phyloP scores from a whole-genome alignment of 2,797 vertebrate genomes.

The Rallus crepitans region DNA sequence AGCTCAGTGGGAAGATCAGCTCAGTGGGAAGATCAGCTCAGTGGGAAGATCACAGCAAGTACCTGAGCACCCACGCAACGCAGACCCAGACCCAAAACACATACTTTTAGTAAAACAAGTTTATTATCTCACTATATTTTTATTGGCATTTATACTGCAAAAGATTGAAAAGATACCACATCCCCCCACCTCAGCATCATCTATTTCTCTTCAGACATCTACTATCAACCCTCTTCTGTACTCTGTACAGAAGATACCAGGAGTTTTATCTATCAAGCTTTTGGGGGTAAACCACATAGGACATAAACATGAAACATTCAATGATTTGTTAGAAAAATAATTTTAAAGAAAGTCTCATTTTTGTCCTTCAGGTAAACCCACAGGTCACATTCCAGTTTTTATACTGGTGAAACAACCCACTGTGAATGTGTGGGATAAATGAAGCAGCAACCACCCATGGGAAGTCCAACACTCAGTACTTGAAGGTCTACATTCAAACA shows the following conservation, averaged over 20 bases:
- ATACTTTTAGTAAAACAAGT: background rate
- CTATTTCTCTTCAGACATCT: background rate
- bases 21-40: background rate
- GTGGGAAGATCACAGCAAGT: background rate
- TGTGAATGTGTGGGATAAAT: background rate
- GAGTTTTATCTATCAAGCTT: background rate
- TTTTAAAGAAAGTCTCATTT: background rate
- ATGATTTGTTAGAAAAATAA: background rate
- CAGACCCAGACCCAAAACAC: background rate
- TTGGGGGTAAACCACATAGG: background rate
- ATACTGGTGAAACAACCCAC: background rate
- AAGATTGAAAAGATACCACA: background rate
- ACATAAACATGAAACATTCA: background rate
- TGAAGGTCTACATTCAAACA: background rate
- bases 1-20: background rate
- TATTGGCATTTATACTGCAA: background rate
- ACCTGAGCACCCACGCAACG: background rate
- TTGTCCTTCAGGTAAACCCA: background rate
- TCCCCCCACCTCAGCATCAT: background rate
- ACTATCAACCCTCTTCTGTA: background rate
- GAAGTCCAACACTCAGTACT: background rate
- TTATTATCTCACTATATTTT: background rate
- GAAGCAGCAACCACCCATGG: background rate
- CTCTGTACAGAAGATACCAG: background rate
- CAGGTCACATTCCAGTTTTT: background rate